These are phyloP conservation scores for Melanocharis versteri DNA, from an alignment of 2,113 vertebrate species.

Conservation along the genomic window DNA sequence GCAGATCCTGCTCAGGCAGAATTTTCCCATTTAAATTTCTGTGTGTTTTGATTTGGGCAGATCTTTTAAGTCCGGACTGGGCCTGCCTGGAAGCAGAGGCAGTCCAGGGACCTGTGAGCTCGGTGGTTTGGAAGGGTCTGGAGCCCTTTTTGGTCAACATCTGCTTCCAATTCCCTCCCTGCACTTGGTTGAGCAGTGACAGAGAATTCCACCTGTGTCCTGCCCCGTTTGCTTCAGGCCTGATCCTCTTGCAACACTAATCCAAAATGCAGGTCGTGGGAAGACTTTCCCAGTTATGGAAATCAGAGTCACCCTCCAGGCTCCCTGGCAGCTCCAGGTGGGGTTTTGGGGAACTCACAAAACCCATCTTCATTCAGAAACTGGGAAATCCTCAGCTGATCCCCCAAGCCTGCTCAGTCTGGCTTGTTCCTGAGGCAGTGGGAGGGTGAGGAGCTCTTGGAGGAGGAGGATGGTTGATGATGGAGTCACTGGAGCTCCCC, in stretches of 20 bases:
- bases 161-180: neutral
- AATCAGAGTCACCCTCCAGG: neutral
- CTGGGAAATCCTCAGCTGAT: neutral
- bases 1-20: neutral
- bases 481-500: accelerated
- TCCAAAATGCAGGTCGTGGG: neutral
- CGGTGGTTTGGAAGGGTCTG: neutral
- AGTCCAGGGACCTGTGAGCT: neutral
- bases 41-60: neutral
- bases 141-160: neutral
- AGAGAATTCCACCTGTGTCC: neutral
- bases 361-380: neutral
- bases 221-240: neutral
- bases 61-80: neutral
- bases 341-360: neutral
- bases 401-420: too few species aligned
- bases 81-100: neutral
- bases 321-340: neutral
- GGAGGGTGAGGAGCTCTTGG: neutral
- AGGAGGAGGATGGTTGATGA: neutral
- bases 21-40: neutral
- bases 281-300: neutral
- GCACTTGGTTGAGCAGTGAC: neutral
- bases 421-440: neutral
- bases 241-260: neutral